A percentile compares a stretch with the other conserved stretches of the same genome.
These are phyloP conservation scores for Diabrotica balteata DNA, from an alignment of 2,888 invertebrate genomes.

Conservation along the genomic window DNA sequence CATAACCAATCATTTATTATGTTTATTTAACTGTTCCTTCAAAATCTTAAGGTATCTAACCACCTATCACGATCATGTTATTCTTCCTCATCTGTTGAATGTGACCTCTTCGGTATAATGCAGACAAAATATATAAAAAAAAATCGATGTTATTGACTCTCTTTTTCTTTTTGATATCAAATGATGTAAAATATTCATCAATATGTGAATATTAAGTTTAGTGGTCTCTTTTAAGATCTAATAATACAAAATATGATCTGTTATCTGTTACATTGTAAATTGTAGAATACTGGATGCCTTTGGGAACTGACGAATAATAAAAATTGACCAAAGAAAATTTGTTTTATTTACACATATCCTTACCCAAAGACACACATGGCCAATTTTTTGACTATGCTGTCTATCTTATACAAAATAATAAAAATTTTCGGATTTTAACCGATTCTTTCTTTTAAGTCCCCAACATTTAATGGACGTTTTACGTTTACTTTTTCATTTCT, in stretches of 20 bases:
- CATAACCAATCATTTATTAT: too few species aligned
- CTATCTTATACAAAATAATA: too few species aligned
- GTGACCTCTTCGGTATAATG: slow-evolving; percentile 28
- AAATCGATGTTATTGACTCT: slow-evolving; percentile 27
- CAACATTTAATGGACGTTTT: too few species aligned
- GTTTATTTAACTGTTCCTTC: too few species aligned
- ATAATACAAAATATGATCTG: slow-evolving; percentile 36
- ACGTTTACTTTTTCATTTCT: too few species aligned
- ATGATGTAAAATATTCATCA: slow-evolving; percentile 32
- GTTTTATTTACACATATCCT: not conserved
- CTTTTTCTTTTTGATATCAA: slow-evolving; percentile 20
- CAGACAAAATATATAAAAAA: slow-evolving; percentile 26
- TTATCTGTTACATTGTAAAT: slow-evolving; percentile 42
- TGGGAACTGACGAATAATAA: slow-evolving; percentile 48
- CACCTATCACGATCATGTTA: too few species aligned
- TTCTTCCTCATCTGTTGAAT: slow-evolving; percentile 12
- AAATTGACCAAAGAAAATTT: slow-evolving; percentile 34
- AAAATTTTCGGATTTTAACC: too few species aligned
- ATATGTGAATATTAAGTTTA: slow-evolving; percentile 34
- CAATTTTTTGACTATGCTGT: too few species aligned
- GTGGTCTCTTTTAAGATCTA: slow-evolving; percentile 28
- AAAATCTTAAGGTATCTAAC: too few species aligned
- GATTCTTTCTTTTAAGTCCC: too few species aligned
- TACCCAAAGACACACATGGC: too few species aligned
- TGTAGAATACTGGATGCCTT: slow-evolving; percentile 41